A percentile compares a stretch with the other conserved stretches of the same genome.
These are phyloP conservation scores for Cercopithecus mona DNA, from an alignment of 2,113 vertebrate species.

Conservation along the genomic window DNA sequence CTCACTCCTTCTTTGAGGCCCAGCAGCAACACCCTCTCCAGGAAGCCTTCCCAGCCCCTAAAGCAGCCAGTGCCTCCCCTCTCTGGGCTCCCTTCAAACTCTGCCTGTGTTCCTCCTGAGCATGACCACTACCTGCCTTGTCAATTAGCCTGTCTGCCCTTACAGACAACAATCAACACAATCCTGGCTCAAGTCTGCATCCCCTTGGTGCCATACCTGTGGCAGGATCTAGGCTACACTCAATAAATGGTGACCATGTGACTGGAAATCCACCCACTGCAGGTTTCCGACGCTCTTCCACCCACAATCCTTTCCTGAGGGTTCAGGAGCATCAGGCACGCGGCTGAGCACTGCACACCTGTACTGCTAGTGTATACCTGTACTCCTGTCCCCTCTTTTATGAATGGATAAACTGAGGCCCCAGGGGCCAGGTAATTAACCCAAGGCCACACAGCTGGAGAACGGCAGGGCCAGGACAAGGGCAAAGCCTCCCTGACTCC, in stretches of 20 bases:
- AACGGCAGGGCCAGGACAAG: neutral
- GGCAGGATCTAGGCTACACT: neutral
- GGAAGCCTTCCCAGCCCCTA: neutral
- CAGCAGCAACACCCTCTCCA: neutral
- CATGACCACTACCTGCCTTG: neutral
- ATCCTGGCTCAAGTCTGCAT: neutral
- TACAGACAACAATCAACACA: neutral
- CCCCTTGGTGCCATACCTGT: neutral
- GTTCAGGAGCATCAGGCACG: neutral
- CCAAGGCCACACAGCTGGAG: neutral
- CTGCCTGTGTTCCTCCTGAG: neutral
- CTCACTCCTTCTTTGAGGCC: neutral
- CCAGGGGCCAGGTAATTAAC: neutral
- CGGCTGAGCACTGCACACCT: neutral
- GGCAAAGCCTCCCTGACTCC: neutral
- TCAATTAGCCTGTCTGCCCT: neutral
- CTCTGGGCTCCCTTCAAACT: neutral
- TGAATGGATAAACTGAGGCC: slow-evolving; percentile 26
- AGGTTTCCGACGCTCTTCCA: neutral
- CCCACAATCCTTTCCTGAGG: neutral
- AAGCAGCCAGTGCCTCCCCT: neutral
- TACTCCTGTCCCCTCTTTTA: neutral
- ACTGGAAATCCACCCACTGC: neutral
- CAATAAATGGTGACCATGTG: neutral
- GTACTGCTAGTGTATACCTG: neutral